phyloP scores from a whole-genome alignment of 2,888 invertebrate species.

The Meiosimyza decipiens region DNA sequence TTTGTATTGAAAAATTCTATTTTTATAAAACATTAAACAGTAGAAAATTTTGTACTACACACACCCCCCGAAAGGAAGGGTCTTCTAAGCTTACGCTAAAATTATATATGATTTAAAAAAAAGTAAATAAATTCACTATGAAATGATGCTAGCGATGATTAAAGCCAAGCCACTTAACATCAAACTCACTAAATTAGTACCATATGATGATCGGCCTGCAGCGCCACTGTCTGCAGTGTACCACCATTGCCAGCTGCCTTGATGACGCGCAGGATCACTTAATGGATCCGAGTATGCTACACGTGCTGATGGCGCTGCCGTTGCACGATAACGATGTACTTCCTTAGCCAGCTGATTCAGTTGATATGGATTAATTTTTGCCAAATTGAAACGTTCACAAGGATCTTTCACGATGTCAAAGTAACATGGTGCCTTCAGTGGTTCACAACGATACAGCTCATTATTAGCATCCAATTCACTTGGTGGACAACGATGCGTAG shows the following conservation, averaged over 20 bases:
- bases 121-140: neutral
- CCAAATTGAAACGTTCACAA: conserved; percentile 67
- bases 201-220: neutral
- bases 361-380: conserved; percentile 53
- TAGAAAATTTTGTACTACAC: no score
- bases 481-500: conserved; percentile 54
- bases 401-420: conserved; percentile 70
- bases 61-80: no score
- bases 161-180: neutral
- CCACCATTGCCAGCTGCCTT: conserved; percentile 73
- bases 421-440: conserved; percentile 64
- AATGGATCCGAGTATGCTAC: conserved; percentile 68
- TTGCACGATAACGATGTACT: conserved; percentile 66
- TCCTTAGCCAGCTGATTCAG: conserved; percentile 66
- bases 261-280: conserved; percentile 70
- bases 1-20: no score
- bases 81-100: no score
- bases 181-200: conserved; percentile 5
- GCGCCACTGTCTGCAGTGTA: conserved; percentile 36
- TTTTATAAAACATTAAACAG: no score
- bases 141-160: neutral
- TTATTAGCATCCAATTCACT: conserved; percentile 38
- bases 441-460: conserved; percentile 54
- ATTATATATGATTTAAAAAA: no score
- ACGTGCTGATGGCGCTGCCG: conserved; percentile 65